A percentile compares a stretch with the other conserved stretches of the same genome.
Evolutionary conservation across 2,797 vertebrate genomes (phyloP).

Genomic region (Typhlichthys eigenmanni): DNA sequence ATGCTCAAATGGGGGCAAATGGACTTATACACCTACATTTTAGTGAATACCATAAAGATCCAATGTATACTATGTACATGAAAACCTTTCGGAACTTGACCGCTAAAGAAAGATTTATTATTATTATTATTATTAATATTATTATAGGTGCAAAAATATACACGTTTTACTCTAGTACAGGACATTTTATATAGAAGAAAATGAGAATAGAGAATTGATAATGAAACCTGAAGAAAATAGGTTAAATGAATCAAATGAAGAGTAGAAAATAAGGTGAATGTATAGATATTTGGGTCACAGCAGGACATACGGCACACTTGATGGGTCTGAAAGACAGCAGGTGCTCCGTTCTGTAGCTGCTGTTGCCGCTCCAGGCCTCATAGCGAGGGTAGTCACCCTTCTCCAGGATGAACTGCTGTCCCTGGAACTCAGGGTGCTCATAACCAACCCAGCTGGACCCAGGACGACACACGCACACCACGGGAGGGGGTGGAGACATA

Average conservation of each 20-base stretch:
- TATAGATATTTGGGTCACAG: not conserved
- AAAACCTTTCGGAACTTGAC: too few relatives aligned
- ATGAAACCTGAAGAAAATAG: too few relatives aligned
- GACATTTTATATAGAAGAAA: too few relatives aligned
- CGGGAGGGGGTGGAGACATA: not conserved
- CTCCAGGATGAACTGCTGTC: conserved; percentile 97
- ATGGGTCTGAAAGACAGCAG: conserved; percentile 93
- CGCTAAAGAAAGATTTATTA: too few relatives aligned
- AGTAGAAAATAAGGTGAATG: not conserved
- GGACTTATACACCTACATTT: not conserved
- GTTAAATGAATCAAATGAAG: too few relatives aligned
- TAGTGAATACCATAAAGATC: not conserved
- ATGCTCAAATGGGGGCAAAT: not conserved
- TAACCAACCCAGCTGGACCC: conserved; percentile 88
- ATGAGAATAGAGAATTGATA: too few relatives aligned
- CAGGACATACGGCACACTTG: conserved; percentile 87
- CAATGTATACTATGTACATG: not conserved
- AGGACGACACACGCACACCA: too few relatives aligned
- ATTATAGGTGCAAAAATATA: too few relatives aligned
- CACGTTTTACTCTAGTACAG: too few relatives aligned
- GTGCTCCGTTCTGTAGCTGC: conserved; percentile 91
- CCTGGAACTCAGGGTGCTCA: conserved; percentile 95
- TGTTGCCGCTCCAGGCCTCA: conserved; percentile 94
- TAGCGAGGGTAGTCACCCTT: conserved; percentile 95
- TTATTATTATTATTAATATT: too few relatives aligned